These are phyloP conservation scores for Morus bassanus DNA, from an alignment of 2,797 vertebrate species.

Conservation along the genomic window DNA sequence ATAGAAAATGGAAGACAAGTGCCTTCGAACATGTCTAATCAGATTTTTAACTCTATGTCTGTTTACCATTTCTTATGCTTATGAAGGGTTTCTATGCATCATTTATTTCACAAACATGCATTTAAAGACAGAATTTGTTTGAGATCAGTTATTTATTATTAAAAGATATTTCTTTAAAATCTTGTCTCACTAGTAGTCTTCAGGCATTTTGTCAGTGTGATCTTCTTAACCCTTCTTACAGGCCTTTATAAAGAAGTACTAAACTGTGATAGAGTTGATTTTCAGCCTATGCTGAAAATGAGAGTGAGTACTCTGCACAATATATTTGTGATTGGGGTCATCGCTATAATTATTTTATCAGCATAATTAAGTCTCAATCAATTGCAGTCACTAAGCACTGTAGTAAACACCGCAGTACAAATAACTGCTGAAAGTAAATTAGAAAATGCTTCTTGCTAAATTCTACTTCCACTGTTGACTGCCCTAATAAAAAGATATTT, in stretches of 20 bases:
- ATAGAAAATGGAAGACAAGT: neutral
- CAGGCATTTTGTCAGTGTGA: neutral
- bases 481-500: neutral
- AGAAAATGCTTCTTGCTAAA: conserved; percentile 6
- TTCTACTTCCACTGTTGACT: neutral
- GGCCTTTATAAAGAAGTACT: neutral
- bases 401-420: conserved; percentile 23
- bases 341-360: conserved; percentile 13
- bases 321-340: neutral
- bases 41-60: neutral
- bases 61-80: neutral
- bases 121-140: neutral
- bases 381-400: neutral
- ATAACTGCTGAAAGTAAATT: conserved; percentile 31
- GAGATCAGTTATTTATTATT: neutral
- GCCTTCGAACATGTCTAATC: neutral
- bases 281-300: neutral
- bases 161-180: neutral
- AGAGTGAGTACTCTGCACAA: neutral
- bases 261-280: neutral
- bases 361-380: conserved; percentile 30
- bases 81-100: neutral
- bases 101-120: neutral
- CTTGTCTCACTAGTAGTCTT: neutral
- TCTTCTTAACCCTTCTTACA: neutral